Evolutionary conservation across 2,797 vertebrate genomes (phyloP).

Genomic region (Smutsia temminckii): DNA sequence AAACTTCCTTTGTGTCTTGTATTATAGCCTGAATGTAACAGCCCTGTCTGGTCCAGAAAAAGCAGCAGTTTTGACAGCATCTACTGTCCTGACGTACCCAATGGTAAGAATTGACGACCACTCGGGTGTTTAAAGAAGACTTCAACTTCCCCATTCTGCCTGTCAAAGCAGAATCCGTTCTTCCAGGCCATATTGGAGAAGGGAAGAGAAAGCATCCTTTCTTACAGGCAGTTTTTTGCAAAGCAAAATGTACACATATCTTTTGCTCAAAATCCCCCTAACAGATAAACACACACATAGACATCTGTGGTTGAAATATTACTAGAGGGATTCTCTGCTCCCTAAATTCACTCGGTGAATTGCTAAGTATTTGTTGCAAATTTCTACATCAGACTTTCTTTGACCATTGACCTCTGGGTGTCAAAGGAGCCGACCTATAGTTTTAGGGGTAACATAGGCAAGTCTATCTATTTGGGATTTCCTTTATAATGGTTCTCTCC

Average conservation of each 20-base stretch:
- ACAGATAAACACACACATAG: not conserved
- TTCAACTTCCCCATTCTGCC: not conserved
- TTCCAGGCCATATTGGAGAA: not conserved
- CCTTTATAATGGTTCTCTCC: slow-evolving; percentile 42
- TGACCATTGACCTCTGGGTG: slow-evolving; percentile 45
- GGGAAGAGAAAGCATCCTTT: not conserved
- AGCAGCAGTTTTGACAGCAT: slow-evolving; percentile 89
- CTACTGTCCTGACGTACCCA: slow-evolving; percentile 89
- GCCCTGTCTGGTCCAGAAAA: slow-evolving; percentile 93
- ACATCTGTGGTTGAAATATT: slow-evolving; percentile 2
- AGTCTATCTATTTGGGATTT: slow-evolving; percentile 17
- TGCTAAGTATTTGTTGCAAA: slow-evolving; percentile 43
- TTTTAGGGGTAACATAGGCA: slow-evolving; percentile 36
- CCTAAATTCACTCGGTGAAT: rapidly evolving
- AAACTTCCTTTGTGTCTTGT: slow-evolving; percentile 54
- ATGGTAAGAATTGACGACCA: slow-evolving; percentile 84
- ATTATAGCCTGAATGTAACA: slow-evolving; percentile 92
- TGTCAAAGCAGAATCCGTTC: not conserved
- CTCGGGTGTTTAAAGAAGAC: not conserved
- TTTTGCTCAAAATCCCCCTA: not conserved
- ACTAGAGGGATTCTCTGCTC: not conserved
- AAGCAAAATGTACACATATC: not conserved
- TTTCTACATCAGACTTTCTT: slow-evolving; percentile 44
- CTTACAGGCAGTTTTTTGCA: not conserved
- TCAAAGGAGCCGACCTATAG: slow-evolving; percentile 44